These are phyloP conservation scores for Takifugu ocellatus DNA, from an alignment of 2,797 vertebrate genomes.

Conservation along the genomic window DNA sequence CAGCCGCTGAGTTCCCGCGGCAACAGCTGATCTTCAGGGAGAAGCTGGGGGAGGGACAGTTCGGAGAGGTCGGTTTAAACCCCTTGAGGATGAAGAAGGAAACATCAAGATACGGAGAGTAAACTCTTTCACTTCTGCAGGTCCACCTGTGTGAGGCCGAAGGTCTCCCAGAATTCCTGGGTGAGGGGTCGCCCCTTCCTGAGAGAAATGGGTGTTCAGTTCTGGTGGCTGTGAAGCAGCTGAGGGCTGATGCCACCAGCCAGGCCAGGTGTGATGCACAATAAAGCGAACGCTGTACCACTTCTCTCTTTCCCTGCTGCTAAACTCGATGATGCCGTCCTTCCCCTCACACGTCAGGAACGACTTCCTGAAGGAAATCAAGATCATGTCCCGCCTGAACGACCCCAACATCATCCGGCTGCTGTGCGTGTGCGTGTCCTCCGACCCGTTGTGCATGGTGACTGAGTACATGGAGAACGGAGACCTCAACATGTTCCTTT, in stretches of 20 bases:
- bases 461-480: constrained; percentile 80
- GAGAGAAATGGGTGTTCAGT: constrained; percentile 67
- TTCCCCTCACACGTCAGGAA: constrained; percentile 61
- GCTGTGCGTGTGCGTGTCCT: constrained; percentile 82
- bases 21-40: constrained; percentile 85
- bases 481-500: constrained; percentile 80
- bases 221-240: constrained; percentile 82
- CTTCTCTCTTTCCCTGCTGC: background rate
- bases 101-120: background rate
- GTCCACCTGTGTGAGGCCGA: constrained; percentile 83
- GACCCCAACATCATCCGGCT: constrained; percentile 87
- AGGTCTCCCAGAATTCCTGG: constrained; percentile 77
- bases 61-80: constrained; percentile 77
- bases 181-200: constrained; percentile 67
- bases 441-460: constrained; percentile 82
- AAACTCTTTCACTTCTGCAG: constrained; percentile 42
- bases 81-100: no score
- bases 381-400: constrained; percentile 86
- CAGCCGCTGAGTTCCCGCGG: constrained; percentile 85
- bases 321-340: no score
- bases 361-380: constrained; percentile 87
- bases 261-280: constrained; percentile 76
- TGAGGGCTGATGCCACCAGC: constrained; percentile 80
- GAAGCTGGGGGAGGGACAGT: constrained; percentile 91
- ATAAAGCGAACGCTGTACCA: background rate